Conservation (phyloP, 2,888 invertebrate species). For the Cephus runcator region DNA sequence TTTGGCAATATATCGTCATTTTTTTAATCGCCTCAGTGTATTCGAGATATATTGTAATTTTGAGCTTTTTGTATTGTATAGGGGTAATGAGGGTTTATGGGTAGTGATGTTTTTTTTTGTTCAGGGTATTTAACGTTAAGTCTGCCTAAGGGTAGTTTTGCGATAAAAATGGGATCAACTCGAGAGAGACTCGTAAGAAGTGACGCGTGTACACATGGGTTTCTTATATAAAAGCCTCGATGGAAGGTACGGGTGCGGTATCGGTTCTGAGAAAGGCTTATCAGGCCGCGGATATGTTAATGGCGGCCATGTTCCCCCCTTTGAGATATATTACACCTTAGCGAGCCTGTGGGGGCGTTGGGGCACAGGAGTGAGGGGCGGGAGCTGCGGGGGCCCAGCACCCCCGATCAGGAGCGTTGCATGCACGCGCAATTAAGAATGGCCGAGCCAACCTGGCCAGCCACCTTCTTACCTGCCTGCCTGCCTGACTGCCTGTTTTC, state of each 20-base stretch:
- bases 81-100: not conserved
- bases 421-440: conserved; percentile 59
- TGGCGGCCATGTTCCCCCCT: conserved; percentile 59
- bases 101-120: not conserved
- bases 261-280: conserved; percentile 64
- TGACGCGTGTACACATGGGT: not conserved
- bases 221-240: not conserved
- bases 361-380: conserved; percentile 17
- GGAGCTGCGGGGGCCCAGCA: conserved; percentile 25
- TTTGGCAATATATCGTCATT: not conserved
- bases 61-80: not conserved
- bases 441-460: conserved; percentile 18
- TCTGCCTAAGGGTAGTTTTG: not conserved
- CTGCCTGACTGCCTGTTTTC: not conserved
- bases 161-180: not conserved
- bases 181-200: not conserved
- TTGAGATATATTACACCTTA: conserved; percentile 58
- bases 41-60: not conserved
- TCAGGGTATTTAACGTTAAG: not conserved
- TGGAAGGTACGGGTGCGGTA: conserved; percentile 42
- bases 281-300: conserved; percentile 64
- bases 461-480: not conserved
- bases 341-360: conserved; percentile 40
- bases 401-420: conserved; percentile 41
- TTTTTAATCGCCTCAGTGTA: not conserved